Evolutionary conservation across 2,113 vertebrate species (phyloP), one percentile per base, ranked within the genome.

Genomic region (Taxidea taxus): DNA sequence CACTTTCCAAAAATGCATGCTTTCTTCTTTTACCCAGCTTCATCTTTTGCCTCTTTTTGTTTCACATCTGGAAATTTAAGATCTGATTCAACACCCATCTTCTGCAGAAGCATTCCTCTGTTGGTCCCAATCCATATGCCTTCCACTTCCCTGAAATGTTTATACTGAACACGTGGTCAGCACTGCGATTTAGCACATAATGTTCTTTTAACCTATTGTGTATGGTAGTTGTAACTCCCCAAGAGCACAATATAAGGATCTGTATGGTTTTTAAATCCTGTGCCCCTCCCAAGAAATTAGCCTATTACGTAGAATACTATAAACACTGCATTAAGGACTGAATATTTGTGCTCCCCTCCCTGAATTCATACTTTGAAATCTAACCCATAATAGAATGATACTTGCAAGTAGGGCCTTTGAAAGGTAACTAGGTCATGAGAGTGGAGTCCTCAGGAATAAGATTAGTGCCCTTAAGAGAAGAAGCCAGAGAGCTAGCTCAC

Each of bases 21-120:
- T 86, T 94, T 68, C 42, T 81, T 94, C 62, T 70, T 78, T 72
- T 1, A 72, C 1, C 8, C 37, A 6, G 87, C 34, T 92, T 91
- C 23, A 62, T 77, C 31, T 82, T 83, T 96, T 78, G 82, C 44
- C 4, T 72, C 54, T 82, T 95, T 88, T 88, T n/a, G 70, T 82
- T 92, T 83, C 51, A 78, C 20, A 78, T 78, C 34, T 80, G 39
- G 60, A 92, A 94, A 80, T 74, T 74, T 90, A 90, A 92, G 66
- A 64, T 51, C 21, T 7, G 68, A 5, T 72, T 91, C 72, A 93
- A 90, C 12, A 94, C 34, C 37, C n/a, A 15, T 51, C 47, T 90
- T 94, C 39, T 60, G 29, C 39, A 49, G 54, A 74, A 95, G 6
- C 20, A 37, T 86, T 91, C 62, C 42, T 84, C 37, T 20, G 20